phyloP scores from a whole-genome alignment of 2,113 vertebrate genomes.

The Stictonetta naevosa region DNA sequence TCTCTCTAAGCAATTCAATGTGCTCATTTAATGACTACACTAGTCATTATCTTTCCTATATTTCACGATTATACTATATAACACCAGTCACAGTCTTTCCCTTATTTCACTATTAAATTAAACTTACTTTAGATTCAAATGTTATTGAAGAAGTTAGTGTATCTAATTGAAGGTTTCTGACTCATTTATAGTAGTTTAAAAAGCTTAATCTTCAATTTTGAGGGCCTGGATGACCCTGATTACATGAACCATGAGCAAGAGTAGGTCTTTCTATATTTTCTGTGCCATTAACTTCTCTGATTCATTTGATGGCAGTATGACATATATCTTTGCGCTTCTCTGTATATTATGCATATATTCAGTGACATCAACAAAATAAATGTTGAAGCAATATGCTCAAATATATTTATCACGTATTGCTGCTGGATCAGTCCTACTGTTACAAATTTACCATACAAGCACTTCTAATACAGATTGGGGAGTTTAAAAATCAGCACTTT shows the following conservation, averaged over 20 bases:
- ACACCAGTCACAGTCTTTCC: slow-evolving; percentile 14
- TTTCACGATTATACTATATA: slow-evolving; percentile 41
- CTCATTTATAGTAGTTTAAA: slow-evolving; percentile 50
- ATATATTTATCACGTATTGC: background rate
- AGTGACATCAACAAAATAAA: slow-evolving; percentile 18
- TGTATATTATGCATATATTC: background rate
- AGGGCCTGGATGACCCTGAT: slow-evolving; percentile 28
- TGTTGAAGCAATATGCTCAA: background rate
- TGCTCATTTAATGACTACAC: background rate
- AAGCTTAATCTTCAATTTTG: slow-evolving; percentile 55
- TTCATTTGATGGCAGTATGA: slow-evolving; percentile 5
- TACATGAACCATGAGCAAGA: slow-evolving; percentile 27
- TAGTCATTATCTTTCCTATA: slow-evolving; percentile 54
- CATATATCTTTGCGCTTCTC: background rate
- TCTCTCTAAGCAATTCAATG: background rate
- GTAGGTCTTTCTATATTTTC: slow-evolving; percentile 9
- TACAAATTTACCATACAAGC: background rate
- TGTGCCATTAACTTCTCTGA: slow-evolving; percentile 35
- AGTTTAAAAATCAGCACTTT: background rate
- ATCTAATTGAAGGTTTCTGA: slow-evolving; percentile 47
- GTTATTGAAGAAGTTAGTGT: slow-evolving; percentile 58
- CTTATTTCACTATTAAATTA: slow-evolving; percentile 53
- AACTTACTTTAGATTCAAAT: slow-evolving; percentile 54
- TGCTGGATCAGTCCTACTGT: background rate
- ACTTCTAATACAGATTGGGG: background rate